Conservation (phyloP, 2,113 vertebrate species). For the Melanerpes aurifrons region DNA sequence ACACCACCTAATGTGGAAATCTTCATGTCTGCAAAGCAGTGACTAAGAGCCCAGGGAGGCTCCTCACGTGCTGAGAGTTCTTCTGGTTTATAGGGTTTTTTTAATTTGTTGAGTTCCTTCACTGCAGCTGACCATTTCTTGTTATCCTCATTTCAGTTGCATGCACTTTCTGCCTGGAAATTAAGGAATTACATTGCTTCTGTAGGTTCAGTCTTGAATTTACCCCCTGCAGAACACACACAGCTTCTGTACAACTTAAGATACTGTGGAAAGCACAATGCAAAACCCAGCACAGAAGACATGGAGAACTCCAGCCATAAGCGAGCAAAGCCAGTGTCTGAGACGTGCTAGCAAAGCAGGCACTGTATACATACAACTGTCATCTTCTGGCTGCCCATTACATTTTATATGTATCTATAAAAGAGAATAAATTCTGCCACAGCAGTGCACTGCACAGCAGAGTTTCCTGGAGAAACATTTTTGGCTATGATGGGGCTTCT, state of each 20-base stretch:
- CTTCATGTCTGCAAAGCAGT: background rate
- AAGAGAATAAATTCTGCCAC: too few species aligned
- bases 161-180: background rate
- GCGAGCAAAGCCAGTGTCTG: conserved; percentile 50
- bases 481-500: background rate
- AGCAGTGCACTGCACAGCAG: background rate
- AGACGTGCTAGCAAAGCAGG: conserved; percentile 54
- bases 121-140: background rate
- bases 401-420: background rate
- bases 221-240: background rate
- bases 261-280: background rate
- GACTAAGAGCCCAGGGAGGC: background rate
- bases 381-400: background rate
- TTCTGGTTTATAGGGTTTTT: background rate
- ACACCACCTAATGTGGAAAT: background rate
- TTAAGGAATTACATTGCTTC: background rate
- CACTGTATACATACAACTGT: background rate
- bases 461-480: background rate
- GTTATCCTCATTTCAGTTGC: background rate
- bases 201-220: background rate
- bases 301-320: background rate
- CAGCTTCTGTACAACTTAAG: background rate
- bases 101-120: background rate
- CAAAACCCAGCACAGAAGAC: background rate
- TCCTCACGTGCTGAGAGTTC: background rate